phyloP scores from a whole-genome alignment of 2,888 invertebrate genomes.

The Stenoptilia bipunctidactyla region DNA sequence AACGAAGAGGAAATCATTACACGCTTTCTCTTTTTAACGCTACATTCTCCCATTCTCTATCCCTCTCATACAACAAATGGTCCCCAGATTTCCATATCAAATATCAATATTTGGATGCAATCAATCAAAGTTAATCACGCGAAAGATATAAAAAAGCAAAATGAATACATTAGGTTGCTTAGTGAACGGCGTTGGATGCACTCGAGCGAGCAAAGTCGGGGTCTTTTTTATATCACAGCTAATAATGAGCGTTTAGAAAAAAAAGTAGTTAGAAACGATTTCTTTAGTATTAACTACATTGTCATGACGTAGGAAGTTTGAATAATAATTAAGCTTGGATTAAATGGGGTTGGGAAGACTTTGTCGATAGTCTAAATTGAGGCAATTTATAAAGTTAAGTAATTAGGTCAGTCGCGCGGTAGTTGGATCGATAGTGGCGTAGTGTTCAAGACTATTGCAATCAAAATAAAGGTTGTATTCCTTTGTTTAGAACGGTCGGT shows the following conservation, averaged over 20 bases:
- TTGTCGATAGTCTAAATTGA: slow-evolving; percentile 3
- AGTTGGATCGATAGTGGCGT: slow-evolving; percentile 35
- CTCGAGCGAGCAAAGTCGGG: slow-evolving; percentile 34
- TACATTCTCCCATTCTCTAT: slow-evolving; percentile 22
- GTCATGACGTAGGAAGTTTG: slow-evolving; percentile 55
- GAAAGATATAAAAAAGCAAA: slow-evolving; percentile 67
- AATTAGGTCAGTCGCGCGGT: slow-evolving; percentile 56
- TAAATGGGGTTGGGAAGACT: slow-evolving; percentile 20
- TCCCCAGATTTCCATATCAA: slow-evolving; percentile 40
- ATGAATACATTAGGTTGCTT: slow-evolving; percentile 62
- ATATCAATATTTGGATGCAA: slow-evolving; percentile 67
- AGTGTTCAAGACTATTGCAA: neutral
- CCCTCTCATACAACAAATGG: slow-evolving; percentile 13
- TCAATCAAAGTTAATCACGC: slow-evolving; percentile 70
- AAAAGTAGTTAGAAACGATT: slow-evolving; percentile 40
- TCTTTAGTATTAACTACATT: slow-evolving; percentile 44
- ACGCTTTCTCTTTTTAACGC: slow-evolving; percentile 19
- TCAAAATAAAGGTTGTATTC: neutral
- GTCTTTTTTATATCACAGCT: slow-evolving; percentile 41
- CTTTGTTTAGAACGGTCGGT: slow-evolving; percentile 26
- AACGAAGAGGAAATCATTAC: slow-evolving; percentile 24
- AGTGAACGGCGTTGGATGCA: slow-evolving; percentile 43
- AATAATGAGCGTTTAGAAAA: slow-evolving; percentile 59
- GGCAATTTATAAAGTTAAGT: slow-evolving; percentile 47
- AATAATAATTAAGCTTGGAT: slow-evolving; percentile 47